These are phyloP conservation scores for Gavialis gangeticus DNA, from an alignment of 2,113 vertebrate species.

Conservation along the genomic window DNA sequence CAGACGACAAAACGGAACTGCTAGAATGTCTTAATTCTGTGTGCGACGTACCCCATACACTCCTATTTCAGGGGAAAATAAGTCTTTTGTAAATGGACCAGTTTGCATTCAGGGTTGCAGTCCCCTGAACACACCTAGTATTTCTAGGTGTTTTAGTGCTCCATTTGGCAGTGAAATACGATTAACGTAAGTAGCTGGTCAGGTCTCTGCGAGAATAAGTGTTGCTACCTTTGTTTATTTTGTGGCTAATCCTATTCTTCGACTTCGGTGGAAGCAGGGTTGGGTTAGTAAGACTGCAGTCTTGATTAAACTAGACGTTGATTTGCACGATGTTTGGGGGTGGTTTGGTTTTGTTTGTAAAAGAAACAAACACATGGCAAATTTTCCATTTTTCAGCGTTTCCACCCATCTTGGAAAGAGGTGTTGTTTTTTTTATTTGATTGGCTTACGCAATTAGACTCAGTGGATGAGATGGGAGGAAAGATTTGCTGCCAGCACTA, in stretches of 20 bases:
- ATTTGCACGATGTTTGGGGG: not conserved
- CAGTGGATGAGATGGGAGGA: not conserved
- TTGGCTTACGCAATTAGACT: not conserved
- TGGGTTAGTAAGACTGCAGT: not conserved
- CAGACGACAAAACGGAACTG: accelerated
- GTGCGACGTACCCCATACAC: accelerated
- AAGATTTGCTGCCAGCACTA: accelerated
- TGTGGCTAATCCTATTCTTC: not conserved
- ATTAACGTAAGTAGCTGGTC: not conserved
- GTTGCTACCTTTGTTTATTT: not conserved
- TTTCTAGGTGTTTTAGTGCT: not conserved
- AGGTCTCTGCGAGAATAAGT: not conserved
- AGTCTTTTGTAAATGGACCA: not conserved
- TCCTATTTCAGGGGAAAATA: not conserved
- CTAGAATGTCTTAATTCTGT: not conserved
- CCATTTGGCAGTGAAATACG: not conserved
- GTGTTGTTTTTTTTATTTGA: not conserved
- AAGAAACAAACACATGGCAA: no score
- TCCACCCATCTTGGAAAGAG: not conserved
- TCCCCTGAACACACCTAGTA: not conserved
- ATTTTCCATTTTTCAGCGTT: no score
- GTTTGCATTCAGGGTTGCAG: not conserved
- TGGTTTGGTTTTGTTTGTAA: no score
- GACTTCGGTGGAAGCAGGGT: not conserved
- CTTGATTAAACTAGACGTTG: not conserved